Conservation (phyloP, 2,888 invertebrate species). For the Parelbella ahira region DNA sequence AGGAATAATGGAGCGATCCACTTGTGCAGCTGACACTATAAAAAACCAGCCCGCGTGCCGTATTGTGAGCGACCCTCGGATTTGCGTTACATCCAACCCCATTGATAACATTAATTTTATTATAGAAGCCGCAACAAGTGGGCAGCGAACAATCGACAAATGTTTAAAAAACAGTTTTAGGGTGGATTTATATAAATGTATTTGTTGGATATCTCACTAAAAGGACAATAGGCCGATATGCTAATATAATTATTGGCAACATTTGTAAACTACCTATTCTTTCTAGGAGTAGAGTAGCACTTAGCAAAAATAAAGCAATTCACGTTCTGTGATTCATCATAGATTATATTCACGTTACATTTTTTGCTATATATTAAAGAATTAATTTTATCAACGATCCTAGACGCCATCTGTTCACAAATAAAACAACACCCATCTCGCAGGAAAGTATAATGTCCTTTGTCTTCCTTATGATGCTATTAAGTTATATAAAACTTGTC, state of each 20-base stretch:
- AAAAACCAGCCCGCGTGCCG: conserved; percentile 47
- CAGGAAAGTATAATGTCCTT: too few species aligned
- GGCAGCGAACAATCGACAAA: conserved; percentile 36
- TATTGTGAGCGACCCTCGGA: conserved; percentile 32
- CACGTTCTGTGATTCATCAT: too few species aligned
- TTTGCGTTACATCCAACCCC: neutral
- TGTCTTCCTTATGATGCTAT: too few species aligned
- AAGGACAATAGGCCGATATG: conserved; percentile 7
- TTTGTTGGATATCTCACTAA: conserved; percentile 11
- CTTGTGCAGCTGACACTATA: conserved; percentile 72
- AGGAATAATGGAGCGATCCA: conserved; percentile 51
- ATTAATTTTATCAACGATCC: too few species aligned
- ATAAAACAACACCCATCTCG: too few species aligned
- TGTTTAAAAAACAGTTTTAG: conserved; percentile 30
- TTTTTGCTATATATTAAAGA: too few species aligned
- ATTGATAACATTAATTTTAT: conserved; percentile 37
- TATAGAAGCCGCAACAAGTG: conserved; percentile 45
- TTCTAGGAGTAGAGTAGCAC: too few species aligned
- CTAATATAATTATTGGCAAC: conserved; percentile 2
- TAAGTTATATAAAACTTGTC: too few species aligned
- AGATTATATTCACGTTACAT: too few species aligned
- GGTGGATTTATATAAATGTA: conserved; percentile 25
- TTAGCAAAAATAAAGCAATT: too few species aligned
- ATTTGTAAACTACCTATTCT: too few species aligned
- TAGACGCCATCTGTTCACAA: too few species aligned